These are phyloP conservation scores for Petrosia ficiformis DNA, from an alignment of 37 sponge, comb jelly and placozoan genomes.

Conservation along the genomic window DNA sequence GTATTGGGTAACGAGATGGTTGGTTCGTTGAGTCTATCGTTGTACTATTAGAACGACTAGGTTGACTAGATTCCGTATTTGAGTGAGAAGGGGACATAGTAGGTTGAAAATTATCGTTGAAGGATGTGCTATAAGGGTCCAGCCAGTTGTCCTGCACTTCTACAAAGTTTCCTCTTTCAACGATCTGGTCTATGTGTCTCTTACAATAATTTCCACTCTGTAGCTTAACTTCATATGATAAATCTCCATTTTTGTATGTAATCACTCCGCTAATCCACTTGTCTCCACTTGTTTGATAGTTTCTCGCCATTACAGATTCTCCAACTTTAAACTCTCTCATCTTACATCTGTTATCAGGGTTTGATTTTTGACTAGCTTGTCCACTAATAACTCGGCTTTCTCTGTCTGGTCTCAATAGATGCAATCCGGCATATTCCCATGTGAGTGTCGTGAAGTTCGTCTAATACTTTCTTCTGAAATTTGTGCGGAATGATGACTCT, in stretches of 20 bases:
- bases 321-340: background rate
- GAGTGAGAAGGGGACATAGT: too few species aligned
- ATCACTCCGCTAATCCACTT: background rate
- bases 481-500: background rate
- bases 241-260: background rate
- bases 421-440: background rate
- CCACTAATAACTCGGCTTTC: background rate
- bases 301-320: background rate
- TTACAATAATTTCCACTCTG: background rate
- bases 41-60: too few species aligned
- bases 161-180: too few species aligned
- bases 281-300: background rate
- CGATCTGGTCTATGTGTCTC: background rate
- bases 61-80: too few species aligned
- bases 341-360: background rate
- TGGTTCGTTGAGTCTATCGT: too few species aligned
- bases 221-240: conserved; percentile 1
- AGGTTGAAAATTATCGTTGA: too few species aligned
- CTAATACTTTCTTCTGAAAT: conserved; percentile 2
- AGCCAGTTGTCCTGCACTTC: too few species aligned
- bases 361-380: conserved; percentile 2
- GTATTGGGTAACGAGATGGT: too few species aligned
- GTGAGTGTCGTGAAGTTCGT: background rate
- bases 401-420: conserved; percentile 6
- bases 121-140: too few species aligned